Percentiles rank a stretch among this genome's conserved stretches.
Evolutionary conservation across 2,797 vertebrate genomes (phyloP).

Genomic region (Tauraco hartlaubi): DNA sequence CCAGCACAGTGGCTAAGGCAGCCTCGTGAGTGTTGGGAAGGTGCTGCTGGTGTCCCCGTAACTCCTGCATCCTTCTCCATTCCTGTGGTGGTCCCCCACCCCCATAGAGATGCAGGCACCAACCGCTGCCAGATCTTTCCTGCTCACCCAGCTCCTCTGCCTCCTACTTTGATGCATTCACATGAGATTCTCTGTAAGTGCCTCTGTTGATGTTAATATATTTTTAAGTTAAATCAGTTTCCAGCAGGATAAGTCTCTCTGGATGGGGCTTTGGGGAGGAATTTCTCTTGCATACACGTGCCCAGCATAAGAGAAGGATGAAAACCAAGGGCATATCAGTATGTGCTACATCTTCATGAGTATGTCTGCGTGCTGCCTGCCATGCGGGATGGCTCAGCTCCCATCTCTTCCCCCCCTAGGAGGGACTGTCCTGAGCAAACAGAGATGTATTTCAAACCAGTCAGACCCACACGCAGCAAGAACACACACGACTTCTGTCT

Average conservation of each 20-base stretch:
- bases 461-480: neutral
- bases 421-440: neutral
- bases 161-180: constrained; percentile 42
- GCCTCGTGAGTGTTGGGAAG: neutral
- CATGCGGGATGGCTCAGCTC: rapidly evolving
- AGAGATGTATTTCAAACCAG: neutral
- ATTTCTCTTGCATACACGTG: neutral
- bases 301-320: neutral
- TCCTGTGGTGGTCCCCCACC: too few species aligned
- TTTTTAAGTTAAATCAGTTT: constrained; percentile 69
- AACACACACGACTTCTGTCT: neutral
- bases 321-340: neutral
- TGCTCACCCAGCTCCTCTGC: neutral
- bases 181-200: constrained; percentile 38
- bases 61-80: neutral
- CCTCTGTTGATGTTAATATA: constrained; percentile 52
- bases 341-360: neutral
- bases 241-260: constrained; percentile 50
- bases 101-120: neutral
- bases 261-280: constrained; percentile 39
- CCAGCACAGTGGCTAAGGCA: neutral
- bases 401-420: neutral
- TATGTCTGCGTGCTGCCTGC: neutral
- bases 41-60: neutral
- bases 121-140: neutral